Evolutionary conservation across 2,888 invertebrate genomes (phyloP).

Genomic region (Oasisia sp.): DNA sequence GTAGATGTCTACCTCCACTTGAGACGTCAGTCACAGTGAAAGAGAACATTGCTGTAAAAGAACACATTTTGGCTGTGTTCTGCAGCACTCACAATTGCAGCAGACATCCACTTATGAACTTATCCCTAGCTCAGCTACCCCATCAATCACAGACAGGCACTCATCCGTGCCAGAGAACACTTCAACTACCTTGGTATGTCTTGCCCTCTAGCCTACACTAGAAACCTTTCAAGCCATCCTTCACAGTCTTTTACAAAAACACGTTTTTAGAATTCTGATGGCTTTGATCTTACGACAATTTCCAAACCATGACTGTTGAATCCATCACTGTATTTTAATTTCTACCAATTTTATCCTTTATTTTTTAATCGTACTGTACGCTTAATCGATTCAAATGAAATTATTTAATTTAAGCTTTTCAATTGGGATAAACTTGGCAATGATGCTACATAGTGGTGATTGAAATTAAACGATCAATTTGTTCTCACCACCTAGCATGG

Average conservation of each 20-base stretch:
- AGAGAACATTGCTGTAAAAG: too few relatives aligned
- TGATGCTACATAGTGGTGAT: not conserved
- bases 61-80: not conserved
- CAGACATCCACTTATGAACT: not conserved
- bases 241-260: not conserved
- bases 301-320: too few relatives aligned
- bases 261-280: not conserved
- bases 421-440: not conserved
- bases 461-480: not conserved
- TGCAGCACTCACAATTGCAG: not conserved
- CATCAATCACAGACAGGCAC: slow-evolving; percentile 1
- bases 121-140: not conserved
- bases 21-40: too few relatives aligned
- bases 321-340: too few relatives aligned
- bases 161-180: not conserved
- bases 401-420: not conserved
- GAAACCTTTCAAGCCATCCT: not conserved
- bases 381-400: too few relatives aligned
- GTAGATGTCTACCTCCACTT: too few relatives aligned
- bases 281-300: not conserved
- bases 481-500: not conserved
- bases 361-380: too few relatives aligned
- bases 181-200: not conserved
- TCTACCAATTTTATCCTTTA: too few relatives aligned
- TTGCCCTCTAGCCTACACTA: not conserved